Percentiles rank a stretch among this genome's conserved stretches.
Evolutionary conservation across 1,140 invertebrate species (phyloP).

Genomic region (Daktulosphaira vitifoliae): DNA sequence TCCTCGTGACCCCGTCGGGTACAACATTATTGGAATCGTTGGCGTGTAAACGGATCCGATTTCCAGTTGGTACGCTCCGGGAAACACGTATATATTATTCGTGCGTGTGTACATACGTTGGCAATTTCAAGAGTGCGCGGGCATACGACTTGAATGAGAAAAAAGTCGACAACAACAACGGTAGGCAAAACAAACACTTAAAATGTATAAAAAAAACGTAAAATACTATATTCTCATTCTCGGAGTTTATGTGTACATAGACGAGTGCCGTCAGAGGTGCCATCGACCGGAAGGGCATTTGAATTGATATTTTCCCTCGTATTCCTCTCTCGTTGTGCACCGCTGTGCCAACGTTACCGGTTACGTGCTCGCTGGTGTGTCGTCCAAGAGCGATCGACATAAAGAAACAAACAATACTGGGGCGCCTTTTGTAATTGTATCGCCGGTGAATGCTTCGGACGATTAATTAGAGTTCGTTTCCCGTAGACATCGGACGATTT

Average conservation of each 20-base stretch:
- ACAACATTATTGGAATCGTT: conserved; percentile 21
- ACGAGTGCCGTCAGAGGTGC: background rate
- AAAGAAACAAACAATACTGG: too few relatives aligned
- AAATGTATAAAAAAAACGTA: too few relatives aligned
- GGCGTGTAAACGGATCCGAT: conserved; percentile 30
- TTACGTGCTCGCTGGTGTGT: too few relatives aligned
- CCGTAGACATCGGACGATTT: too few relatives aligned
- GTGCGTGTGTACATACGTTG: too few relatives aligned
- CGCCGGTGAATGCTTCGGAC: too few relatives aligned
- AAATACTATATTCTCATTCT: background rate
- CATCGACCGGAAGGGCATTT: conserved; percentile 13
- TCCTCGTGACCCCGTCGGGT: background rate
- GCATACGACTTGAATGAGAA: background rate
- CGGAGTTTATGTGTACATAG: background rate
- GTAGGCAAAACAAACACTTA: conserved; percentile 17
- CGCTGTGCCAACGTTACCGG: too few relatives aligned
- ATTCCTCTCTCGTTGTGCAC: too few relatives aligned
- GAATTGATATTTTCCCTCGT: background rate
- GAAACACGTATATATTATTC: background rate
- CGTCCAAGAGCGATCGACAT: too few relatives aligned
- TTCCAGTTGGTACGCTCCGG: conserved; percentile 5
- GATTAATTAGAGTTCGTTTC: too few relatives aligned
- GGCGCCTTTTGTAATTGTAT: too few relatives aligned
- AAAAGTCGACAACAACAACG: background rate
- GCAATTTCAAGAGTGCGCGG: background rate